Conservation (phyloP, 2,888 invertebrate genomes). For the Aporophyla lueneburgensis region DNA sequence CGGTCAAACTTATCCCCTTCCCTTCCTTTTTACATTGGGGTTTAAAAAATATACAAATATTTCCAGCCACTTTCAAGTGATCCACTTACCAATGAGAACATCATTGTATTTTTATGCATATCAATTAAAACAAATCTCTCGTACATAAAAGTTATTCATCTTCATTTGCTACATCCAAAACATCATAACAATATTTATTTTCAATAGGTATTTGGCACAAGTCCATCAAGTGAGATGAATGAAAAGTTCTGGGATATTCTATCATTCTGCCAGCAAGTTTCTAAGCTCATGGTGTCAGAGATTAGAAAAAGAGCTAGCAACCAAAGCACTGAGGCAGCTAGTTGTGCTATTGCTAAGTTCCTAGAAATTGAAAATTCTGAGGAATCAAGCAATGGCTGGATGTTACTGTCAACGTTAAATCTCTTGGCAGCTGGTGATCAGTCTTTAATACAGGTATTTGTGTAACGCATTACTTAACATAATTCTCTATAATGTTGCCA, state of each 20-base stretch:
- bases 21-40: no score
- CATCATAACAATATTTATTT: slow-evolving; percentile 28
- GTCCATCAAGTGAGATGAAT: slow-evolving; percentile 98
- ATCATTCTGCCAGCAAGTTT: slow-evolving; percentile 98
- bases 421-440: slow-evolving; percentile 97
- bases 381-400: slow-evolving; percentile 99
- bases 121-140: not conserved
- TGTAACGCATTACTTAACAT: not conserved
- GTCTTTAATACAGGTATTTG: slow-evolving; percentile 95
- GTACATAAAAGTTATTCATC: not conserved
- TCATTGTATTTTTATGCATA: not conserved
- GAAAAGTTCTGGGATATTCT: slow-evolving; percentile 99
- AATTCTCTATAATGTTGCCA: not conserved
- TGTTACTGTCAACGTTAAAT: slow-evolving; percentile 97
- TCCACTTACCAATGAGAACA: not conserved
- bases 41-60: not conserved
- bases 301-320: slow-evolving; percentile 98
- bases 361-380: slow-evolving; percentile 98
- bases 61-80: not conserved
- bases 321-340: slow-evolving; percentile 98
- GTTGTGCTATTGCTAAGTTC: slow-evolving; percentile 99
- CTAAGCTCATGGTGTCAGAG: slow-evolving; percentile 98
- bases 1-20: no score
- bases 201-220: slow-evolving; percentile 96
- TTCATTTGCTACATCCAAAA: not conserved